Base-by-base conservation (phyloP, 2,888 invertebrate species). In the Anarsia innoxiella region DNA sequence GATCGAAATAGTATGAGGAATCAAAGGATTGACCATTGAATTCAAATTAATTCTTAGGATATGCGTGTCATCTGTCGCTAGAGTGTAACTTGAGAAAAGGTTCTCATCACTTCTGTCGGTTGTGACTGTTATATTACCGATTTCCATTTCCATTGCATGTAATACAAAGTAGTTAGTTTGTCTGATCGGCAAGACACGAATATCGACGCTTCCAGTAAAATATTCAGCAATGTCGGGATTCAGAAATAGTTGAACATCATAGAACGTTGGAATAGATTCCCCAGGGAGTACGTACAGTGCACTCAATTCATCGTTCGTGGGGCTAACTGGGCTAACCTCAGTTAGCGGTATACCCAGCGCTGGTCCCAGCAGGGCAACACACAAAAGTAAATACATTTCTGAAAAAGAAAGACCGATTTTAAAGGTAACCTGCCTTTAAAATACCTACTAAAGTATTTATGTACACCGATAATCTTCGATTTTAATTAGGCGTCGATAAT, bases 201-300 rank as follows among this genome's bases (percentile, higher is more conserved):
- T 86, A 2, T 59, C 53, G 1, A 86, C 86, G 4, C 61, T 56
- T 1, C 88, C 88, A 1, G 46, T 53, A 54, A 88, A 88, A 25
- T 44, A 68, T 14, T 67, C 69, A 0, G 59, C 58, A 2, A 73
- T 61, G 12, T 63, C 59, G 0, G 89, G 78, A 32, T 86, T 56
- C 0, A 89, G 72, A 33, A 57, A 72, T 0, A 90, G 60, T 9
- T 59, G 58, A 9, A 90, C 73, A 11, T 73, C 73, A 52, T 90
- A 91, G 45, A 75, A 74, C 0, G 62, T 66, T 0, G 90, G 90
- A n/a, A 51, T 53, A 0, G 88, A 72, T 19, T 72, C 74, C 1
- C 65, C 68, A 0, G 90, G 89, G 6, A 91, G 68, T 0, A 87
- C 77, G 59, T 88, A 89, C 14, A 42, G 49, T 1, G 58, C 65